Conservation (phyloP, 92 coral and sea anemone genomes). For the Epizoanthus ramosus region DNA sequence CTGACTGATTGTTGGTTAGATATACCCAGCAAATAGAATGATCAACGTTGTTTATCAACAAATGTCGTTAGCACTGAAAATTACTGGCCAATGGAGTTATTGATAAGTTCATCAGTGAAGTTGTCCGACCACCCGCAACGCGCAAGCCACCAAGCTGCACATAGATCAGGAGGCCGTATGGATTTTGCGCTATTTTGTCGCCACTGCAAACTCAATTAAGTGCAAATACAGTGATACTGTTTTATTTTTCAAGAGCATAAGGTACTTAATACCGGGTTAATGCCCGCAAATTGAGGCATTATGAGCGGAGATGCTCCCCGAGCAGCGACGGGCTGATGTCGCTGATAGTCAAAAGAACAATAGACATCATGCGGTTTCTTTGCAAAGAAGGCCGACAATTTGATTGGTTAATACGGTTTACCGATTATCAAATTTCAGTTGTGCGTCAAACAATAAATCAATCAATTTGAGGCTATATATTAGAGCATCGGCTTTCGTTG, state of each 20-base stretch:
- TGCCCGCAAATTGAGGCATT: not conserved
- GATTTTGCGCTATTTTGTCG: not conserved
- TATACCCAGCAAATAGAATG: conserved; percentile 29
- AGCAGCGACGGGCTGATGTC: not conserved
- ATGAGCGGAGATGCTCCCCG: conserved; percentile 7
- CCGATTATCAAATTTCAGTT: conserved; percentile 72
- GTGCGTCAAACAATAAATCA: conserved; percentile 78
- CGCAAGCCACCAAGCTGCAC: not conserved
- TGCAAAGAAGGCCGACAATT: conserved; percentile 7
- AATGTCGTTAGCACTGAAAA: conserved; percentile 13
- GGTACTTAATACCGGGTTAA: not conserved
- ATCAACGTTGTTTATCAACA: conserved; percentile 11
- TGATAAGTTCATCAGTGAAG: conserved; percentile 28
- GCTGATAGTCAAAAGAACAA: conserved; percentile 21
- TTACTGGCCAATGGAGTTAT: conserved; percentile 25
- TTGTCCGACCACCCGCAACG: conserved; percentile 42
- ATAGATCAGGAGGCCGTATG: not conserved
- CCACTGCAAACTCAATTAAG: not conserved
- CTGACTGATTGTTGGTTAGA: not conserved
- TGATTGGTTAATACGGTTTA: conserved; percentile 28
- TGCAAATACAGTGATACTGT: not conserved
- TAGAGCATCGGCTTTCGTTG: conserved; percentile 77
- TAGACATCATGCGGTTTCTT: conserved; percentile 27
- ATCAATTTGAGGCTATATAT: conserved; percentile 79
- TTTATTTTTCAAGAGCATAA: conserved; percentile 18